Evolutionary conservation across 2,888 invertebrate species (phyloP), one percentile per base, ranked within the genome.

Genomic region (Scelioninae gen. 1): DNA sequence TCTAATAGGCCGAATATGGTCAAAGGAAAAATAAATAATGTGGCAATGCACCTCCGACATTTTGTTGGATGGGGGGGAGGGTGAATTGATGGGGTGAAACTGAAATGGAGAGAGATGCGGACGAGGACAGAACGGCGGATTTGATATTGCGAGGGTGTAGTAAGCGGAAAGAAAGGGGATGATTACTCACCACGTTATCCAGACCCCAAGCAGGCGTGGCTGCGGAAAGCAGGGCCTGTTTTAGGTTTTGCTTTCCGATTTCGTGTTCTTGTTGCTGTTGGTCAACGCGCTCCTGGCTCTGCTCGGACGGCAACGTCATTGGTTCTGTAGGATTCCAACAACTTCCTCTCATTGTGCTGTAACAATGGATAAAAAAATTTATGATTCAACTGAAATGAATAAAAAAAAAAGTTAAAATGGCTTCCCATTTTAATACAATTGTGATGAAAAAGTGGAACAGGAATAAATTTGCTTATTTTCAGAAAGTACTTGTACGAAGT

Each of bases 131-230:
- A 38, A 29, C 29, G 53, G n/a, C n/a, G 38, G 71, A 31, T 53
- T 65, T 11, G 34, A 47, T 65, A 75, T 75, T 49, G 56, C 55
- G 60, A 43, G 81, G 74, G 60, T 63, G 55, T 53, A 16, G 8
- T 9, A 11, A 6, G 34, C 16, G 60, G 43, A 40, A 32, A 23
- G 63, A 32, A 16, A 56, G 15, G 62, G 74, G 82, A 16, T 38
- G 82, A 79, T 83, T 79, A 83, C 83, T 83, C 79, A 83, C 83
- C 65, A 43, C 40, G 56, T 40, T 66, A 58, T 68, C 76, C 32
- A 75, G 66, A 79, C 83, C 78, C 83, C 78, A 83, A 71, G 83
- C 83, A 78, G 83, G 83, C 83, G 83, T 83, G 83, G 83, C 75
- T 60, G 83, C 83, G 13, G 83, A 69, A 13, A 79, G 75, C 23